Percentiles rank a stretch among this genome's conserved stretches.
Evolutionary conservation across 2,888 invertebrate genomes (phyloP).

Genomic region (Leucoma salicis): DNA sequence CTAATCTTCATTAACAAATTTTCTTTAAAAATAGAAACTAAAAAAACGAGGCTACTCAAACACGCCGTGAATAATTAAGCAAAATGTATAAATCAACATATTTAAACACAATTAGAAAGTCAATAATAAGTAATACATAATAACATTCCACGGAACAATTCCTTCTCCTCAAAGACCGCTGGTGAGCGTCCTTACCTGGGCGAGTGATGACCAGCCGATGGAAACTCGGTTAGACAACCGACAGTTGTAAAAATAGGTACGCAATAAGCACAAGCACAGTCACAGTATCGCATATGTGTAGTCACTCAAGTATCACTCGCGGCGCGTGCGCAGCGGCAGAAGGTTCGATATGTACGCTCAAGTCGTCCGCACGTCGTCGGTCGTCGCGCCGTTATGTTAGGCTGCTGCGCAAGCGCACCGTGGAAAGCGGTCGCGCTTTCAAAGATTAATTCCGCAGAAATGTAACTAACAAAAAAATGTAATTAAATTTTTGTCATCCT

Average conservation of each 20-base stretch:
- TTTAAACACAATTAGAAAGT: constrained; percentile 40
- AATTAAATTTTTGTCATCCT: constrained; percentile 11
- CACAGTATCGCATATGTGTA: constrained; percentile 32
- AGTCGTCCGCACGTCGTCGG: constrained; percentile 43
- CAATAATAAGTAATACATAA: constrained; percentile 34
- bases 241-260: background rate
- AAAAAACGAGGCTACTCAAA: constrained; percentile 23
- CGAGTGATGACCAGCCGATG: background rate
- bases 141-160: constrained; percentile 33
- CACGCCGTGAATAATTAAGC: constrained; percentile 28
- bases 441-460: constrained; percentile 38
- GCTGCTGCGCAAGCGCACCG: constrained; percentile 40
- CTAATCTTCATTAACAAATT: background rate
- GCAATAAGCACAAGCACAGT: constrained; percentile 40
- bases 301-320: constrained; percentile 45
- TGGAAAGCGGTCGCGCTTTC: constrained; percentile 59
- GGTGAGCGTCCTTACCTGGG: constrained; percentile 32
- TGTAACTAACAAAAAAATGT: constrained; percentile 4
- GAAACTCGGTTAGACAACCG: background rate
- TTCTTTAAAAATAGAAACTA: constrained; percentile 18
- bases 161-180: constrained; percentile 34
- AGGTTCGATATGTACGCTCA: background rate
- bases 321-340: constrained; percentile 21
- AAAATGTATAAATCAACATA: constrained; percentile 41
- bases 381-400: constrained; percentile 67